Percentiles rank a stretch among this genome's conserved stretches.
These are phyloP conservation scores for Sceloporus undulatus DNA, from an alignment of 2,113 vertebrate genomes.

Conservation along the genomic window DNA sequence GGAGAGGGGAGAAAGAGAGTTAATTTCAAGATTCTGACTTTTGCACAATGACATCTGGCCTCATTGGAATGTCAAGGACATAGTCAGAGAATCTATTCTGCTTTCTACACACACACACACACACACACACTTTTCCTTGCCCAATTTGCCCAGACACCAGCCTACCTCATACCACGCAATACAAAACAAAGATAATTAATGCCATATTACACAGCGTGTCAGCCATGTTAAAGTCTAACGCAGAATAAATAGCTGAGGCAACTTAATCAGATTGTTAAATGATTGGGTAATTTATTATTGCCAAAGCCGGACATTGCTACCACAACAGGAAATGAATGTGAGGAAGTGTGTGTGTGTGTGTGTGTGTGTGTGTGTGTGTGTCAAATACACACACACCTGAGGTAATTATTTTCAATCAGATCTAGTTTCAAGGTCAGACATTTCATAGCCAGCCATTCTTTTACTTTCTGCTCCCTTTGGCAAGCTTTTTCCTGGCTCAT, in stretches of 20 bases:
- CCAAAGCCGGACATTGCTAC: constrained; percentile 66
- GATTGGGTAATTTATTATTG: constrained; percentile 75
- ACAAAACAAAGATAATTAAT: constrained; percentile 65
- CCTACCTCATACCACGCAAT: constrained; percentile 27
- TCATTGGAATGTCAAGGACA: constrained; percentile 49
- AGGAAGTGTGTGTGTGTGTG: constrained; percentile 47
- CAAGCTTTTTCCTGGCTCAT: constrained; percentile 74
- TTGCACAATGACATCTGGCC: constrained; percentile 59
- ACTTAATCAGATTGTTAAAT: constrained; percentile 71
- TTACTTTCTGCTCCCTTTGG: constrained; percentile 76
- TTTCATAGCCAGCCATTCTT: constrained; percentile 78
- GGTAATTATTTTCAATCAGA: constrained; percentile 82
- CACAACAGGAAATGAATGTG: constrained; percentile 70
- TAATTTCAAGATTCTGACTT: constrained; percentile 67
- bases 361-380: not conserved
- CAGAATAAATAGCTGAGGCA: constrained; percentile 78
- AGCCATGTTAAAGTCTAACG: constrained; percentile 63
- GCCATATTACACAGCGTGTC: constrained; percentile 61
- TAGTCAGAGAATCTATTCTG: constrained; percentile 48
- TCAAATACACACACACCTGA: constrained; percentile 42
- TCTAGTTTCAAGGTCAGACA: constrained; percentile 80
- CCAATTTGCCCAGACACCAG: constrained; percentile 10
- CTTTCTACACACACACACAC: constrained; percentile 19
- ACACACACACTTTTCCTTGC: not conserved
- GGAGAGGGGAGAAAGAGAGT: constrained; percentile 60